A percentile compares a stretch with the other conserved stretches of the same genome.
Conservation (phyloP, 2,888 invertebrate genomes). For the Phortica magna region DNA sequence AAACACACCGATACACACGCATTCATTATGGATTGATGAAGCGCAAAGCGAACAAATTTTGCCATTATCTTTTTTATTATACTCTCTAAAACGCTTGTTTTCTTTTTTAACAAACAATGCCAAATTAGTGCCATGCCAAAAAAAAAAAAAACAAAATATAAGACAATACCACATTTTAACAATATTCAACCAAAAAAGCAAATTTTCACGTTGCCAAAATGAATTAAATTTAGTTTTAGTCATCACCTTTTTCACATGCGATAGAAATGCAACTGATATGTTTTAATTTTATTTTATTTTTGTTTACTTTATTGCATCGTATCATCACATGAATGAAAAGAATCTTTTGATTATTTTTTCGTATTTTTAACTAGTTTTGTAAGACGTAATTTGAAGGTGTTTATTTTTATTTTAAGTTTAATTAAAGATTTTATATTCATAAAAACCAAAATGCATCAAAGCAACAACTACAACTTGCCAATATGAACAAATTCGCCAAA, state of each 20-base stretch:
- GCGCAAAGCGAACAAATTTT: slow-evolving; percentile 45
- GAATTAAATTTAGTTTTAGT: slow-evolving; percentile 20
- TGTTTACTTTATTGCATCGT: background rate
- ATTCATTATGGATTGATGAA: slow-evolving; percentile 55
- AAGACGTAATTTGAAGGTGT: background rate
- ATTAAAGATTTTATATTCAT: slow-evolving; percentile 13
- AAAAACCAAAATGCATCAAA: slow-evolving; percentile 6
- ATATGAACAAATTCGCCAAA: slow-evolving; percentile 43
- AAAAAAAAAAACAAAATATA: slow-evolving; percentile 33
- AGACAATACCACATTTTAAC: background rate
- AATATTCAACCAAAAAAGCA: background rate
- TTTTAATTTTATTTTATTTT: background rate
- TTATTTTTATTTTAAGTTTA: slow-evolving; percentile 5
- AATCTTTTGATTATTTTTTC: background rate
- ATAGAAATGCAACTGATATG: background rate
- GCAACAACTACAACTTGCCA: slow-evolving; percentile 45
- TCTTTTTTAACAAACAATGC: slow-evolving; percentile 56
- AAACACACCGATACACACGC: too few relatives aligned
- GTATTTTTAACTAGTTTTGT: slow-evolving; percentile 23
- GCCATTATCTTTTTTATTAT: slow-evolving; percentile 41
- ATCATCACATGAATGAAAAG: slow-evolving; percentile 21
- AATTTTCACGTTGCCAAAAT: slow-evolving; percentile 19
- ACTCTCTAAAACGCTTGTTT: slow-evolving; percentile 35
- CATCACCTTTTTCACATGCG: background rate
- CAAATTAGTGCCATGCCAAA: slow-evolving; percentile 73